Conservation (phyloP, 2,888 invertebrate species). For the Clepsis dumicolana region DNA sequence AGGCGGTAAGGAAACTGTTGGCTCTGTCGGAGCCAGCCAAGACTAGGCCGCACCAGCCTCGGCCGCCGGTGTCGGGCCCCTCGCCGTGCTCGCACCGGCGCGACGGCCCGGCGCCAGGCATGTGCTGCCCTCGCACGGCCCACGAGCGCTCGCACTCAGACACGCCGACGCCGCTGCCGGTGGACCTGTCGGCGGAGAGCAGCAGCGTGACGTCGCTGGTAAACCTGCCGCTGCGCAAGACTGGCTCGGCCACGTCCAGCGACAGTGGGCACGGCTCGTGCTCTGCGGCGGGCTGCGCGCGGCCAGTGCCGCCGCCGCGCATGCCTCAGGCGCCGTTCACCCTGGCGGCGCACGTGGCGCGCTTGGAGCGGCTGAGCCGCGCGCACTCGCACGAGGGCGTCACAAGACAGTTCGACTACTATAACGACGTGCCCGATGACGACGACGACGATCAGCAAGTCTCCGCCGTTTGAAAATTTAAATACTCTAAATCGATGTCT, state of each 20-base stretch:
- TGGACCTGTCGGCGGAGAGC: conserved; percentile 97
- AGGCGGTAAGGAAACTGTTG: conserved; percentile 97
- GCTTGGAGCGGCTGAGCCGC: conserved; percentile 92
- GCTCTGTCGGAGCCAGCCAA: conserved; percentile 95
- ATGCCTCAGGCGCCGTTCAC: conserved; percentile 94
- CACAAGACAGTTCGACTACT: conserved; percentile 91
- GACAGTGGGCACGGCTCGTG: conserved; percentile 96
- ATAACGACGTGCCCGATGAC: conserved; percentile 82
- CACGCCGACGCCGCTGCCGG: conserved; percentile 93
- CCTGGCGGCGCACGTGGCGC: conserved; percentile 94
- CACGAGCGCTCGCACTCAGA: conserved; percentile 97
- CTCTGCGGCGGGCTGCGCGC: conserved; percentile 74
- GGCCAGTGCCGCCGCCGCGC: conserved; percentile 89
- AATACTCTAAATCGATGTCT: conserved; percentile 75
- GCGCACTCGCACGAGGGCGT: conserved; percentile 96
- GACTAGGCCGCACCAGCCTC: conserved; percentile 95
- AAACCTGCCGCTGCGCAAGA: conserved; percentile 95
- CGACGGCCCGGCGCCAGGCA: conserved; percentile 83
- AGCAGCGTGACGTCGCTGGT: conserved; percentile 97
- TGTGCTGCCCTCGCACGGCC: conserved; percentile 87
- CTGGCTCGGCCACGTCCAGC: conserved; percentile 96
- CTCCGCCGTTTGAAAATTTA: conserved; percentile 78
- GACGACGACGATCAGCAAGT: conserved; percentile 85
- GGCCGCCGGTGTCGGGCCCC: conserved; percentile 88
- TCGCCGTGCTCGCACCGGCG: conserved; percentile 88